Base-by-base conservation (phyloP, 2,113 vertebrate species). In the Lophius piscatorius region DNA sequence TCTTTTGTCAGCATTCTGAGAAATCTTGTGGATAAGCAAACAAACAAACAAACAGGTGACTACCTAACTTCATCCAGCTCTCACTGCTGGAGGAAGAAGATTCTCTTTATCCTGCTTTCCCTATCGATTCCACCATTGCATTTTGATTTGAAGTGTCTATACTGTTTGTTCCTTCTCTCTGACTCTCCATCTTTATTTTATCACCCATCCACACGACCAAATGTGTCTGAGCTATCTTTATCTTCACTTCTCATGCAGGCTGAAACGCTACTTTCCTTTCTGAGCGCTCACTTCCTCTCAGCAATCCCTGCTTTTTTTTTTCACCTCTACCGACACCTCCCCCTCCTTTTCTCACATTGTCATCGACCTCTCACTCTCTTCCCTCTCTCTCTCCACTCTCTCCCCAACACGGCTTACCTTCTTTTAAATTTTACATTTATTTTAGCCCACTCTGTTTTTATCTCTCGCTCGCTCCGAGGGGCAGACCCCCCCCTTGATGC, bases 401-500 rank as follows among this genome's bases (percentile, higher is more conserved):
- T 38, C 58, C 12, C 24, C 62, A n/a, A 65, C 69, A 54, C 47
- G 55, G 49, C 7, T 44, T 21, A 21, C 48, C 66, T 24, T 63
- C 48, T 14, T 33, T 75, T 47, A 63, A 17, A 57, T 41, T 14
- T 24, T 76, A 41, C 18, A 0, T 63, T 59, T 64, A 6, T 42
- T 63, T 62, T 34, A 34, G 34, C 22, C 45, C 41, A 36, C 49
- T 64, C 35, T 51, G 56, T 54, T 71, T 66, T 64, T 22, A 52
- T 70, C 66, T 72, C 38, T 59, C 52, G 9, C 50, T 77, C 80
- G 73, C 80, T 65, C 39, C 18, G 21, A 56, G 62, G 52, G 62
- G 71, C 59, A 70, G n/a, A n/a, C 61, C 76, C 69, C 63, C 78
- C 55, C 70, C 71, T 78, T 46, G 78, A 85, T 89, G 85, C 78